These are phyloP conservation scores for Harpagifer antarcticus DNA, from an alignment of 2,797 vertebrate species.

Conservation along the genomic window DNA sequence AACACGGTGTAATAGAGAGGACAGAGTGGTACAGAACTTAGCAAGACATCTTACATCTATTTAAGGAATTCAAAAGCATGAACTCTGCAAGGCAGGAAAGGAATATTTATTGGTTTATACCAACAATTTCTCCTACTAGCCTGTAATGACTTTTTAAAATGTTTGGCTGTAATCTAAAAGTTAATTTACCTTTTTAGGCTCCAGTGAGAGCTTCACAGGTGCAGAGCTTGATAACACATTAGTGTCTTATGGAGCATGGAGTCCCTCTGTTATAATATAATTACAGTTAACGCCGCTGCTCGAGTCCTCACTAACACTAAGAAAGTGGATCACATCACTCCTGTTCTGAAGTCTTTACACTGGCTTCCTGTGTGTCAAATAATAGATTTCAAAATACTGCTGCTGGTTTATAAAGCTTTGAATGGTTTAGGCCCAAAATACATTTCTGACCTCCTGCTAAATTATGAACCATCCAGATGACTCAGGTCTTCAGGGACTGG, in stretches of 20 bases:
- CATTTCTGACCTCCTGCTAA: no score
- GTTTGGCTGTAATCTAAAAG: neutral
- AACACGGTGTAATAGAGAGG: slow-evolving; percentile 11
- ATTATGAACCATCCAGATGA: no score
- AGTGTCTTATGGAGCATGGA: neutral
- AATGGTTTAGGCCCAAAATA: no score
- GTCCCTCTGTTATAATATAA: neutral
- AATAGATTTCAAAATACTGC: no score
- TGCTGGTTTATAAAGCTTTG: no score
- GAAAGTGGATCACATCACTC: no score
- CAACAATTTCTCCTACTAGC: neutral
- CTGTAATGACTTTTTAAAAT: neutral
- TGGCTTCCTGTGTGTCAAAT: no score
- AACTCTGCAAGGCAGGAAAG: neutral
- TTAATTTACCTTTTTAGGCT: slow-evolving; percentile 9
- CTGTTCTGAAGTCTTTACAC: no score
- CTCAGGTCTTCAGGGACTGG: no score
- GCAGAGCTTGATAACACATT: neutral
- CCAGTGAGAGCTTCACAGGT: neutral
- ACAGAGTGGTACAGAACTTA: slow-evolving; percentile 17
- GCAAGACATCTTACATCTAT: slow-evolving; percentile 16
- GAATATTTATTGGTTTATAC: slow-evolving; percentile 6
- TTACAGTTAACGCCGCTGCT: no score
- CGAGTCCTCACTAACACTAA: no score
- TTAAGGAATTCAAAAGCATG: slow-evolving; percentile 24